A percentile compares a stretch with the other conserved stretches of the same genome.
Conservation (phyloP, 2,113 vertebrate genomes). For the Ifrita kowaldi region DNA sequence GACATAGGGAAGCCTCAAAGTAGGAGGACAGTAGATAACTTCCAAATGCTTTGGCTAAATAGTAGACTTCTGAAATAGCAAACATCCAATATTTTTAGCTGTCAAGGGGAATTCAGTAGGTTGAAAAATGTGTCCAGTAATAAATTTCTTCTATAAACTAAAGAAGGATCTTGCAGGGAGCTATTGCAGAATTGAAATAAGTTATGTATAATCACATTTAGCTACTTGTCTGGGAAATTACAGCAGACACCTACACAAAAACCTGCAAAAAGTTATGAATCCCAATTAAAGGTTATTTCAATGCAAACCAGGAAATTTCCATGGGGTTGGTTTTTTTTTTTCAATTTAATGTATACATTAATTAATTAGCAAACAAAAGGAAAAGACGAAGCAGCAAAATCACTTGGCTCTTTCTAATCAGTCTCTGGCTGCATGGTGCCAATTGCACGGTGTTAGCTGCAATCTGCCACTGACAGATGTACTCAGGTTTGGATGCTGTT, state of each 20-base stretch:
- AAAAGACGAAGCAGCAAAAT: background rate
- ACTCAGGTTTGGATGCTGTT: constrained; percentile 51
- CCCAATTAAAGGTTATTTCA: background rate
- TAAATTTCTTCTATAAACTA: background rate
- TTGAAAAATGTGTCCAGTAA: constrained; percentile 24
- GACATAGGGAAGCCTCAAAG: background rate
- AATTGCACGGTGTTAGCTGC: background rate
- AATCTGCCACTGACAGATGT: constrained; percentile 64
- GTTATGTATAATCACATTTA: background rate
- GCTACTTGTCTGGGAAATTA: background rate
- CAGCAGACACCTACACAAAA: background rate
- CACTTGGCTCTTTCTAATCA: background rate
- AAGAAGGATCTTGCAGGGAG: background rate
- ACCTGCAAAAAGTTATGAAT: background rate
- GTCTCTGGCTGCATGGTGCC: background rate
- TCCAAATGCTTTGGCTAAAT: background rate
- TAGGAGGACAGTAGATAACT: background rate
- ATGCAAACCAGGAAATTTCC: background rate
- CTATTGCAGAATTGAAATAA: background rate
- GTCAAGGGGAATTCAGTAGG: background rate
- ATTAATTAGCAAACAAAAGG: constrained; percentile 17
- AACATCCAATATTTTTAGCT: background rate
- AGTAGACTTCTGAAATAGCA: background rate
- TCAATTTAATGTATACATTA: background rate
- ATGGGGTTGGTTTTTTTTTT: background rate